Evolutionary conservation across 1,140 invertebrate species (phyloP).

Genomic region (Calephelis nemesis): DNA sequence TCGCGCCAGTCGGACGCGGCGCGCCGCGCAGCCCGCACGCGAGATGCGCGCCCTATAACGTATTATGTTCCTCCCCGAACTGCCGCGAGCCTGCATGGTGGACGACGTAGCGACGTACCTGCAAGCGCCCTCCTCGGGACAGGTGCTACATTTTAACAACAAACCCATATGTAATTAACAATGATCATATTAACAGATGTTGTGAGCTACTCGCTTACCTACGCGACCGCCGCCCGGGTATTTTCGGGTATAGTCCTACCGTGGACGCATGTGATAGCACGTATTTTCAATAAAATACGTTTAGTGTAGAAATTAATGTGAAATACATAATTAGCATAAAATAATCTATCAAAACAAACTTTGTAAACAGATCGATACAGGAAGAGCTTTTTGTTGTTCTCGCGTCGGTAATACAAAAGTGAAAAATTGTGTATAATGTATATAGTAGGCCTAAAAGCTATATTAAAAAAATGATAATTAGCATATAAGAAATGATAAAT

Average conservation of each 20-base stretch:
- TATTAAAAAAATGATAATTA: no score
- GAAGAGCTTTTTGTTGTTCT: background rate
- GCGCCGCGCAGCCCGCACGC: conserved; percentile 69
- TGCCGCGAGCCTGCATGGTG: conserved; percentile 76
- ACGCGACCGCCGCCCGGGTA: conserved; percentile 70
- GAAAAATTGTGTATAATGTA: background rate
- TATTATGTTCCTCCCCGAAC: conserved; percentile 76
- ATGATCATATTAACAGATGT: conserved; percentile 79
- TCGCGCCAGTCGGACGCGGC: conserved; percentile 65
- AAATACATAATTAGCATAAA: conserved; percentile 22
- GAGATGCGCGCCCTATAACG: conserved; percentile 69
- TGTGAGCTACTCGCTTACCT: conserved; percentile 75
- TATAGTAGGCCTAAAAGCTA: no score
- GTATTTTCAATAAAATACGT: conserved; percentile 7
- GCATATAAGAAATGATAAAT: no score
- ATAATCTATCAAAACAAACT: conserved; percentile 34
- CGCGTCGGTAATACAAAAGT: background rate
- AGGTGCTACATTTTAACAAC: conserved; percentile 78
- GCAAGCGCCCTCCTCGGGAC: conserved; percentile 76
- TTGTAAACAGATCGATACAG: conserved; percentile 70
- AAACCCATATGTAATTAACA: conserved; percentile 78
- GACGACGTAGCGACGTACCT: conserved; percentile 77
- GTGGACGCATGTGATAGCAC: conserved; percentile 58
- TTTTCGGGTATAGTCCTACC: conserved; percentile 66
- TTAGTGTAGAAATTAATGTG: no score